Base-by-base conservation (phyloP, 2,797 vertebrate genomes). In the Halcyon leucocephala region DNA sequence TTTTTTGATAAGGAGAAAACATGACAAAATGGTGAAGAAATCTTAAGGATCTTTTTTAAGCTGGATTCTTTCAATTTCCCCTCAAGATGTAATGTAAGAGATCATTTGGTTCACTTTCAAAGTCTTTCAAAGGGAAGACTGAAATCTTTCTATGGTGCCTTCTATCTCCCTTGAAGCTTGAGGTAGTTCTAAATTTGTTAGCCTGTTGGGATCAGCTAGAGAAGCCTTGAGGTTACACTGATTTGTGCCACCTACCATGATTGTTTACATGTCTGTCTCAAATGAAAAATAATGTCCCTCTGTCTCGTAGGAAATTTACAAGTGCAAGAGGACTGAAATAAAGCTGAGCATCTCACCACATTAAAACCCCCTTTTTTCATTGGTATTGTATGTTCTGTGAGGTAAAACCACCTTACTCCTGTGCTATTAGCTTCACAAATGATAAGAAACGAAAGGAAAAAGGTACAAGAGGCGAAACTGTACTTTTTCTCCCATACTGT, bases 201-300 rank as follows among this genome's bases (percentile, higher is more conserved):
- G 25, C 6, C n/a, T 19, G 16, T 20, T 82, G 28, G 12, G 21
- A 62, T 35, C 1, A 1, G 15, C 49, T 73, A 37, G 10, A 85
- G 51, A 19, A 77, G 20, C 25, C 29, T 69, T 57, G 41, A 71
- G 41, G 14, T 14, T 71, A 6, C 10, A 6, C 11, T 37, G 37
- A 7, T 81, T 81, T 90, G 16, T 46, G 49, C 28, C n/a, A 6
- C 46, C 14, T 22, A 17, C 15, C 6, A 4, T 8, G 12, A 15
- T 1, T 82, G 26, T 16, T 57, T 70, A 15, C 11, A 4, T 10
- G 4, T 49, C 33, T 0, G 0, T 76, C 51, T 22, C 12, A 25
- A 1, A 31, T 6, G 22, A 66, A 73, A 89, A 71, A 24, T 37
- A 55, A 18, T 8, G 12, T 2, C 12, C 12, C 14, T 69, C 37